phyloP scores from a whole-genome alignment of 2,888 invertebrate species.

The Clanis bilineata region DNA sequence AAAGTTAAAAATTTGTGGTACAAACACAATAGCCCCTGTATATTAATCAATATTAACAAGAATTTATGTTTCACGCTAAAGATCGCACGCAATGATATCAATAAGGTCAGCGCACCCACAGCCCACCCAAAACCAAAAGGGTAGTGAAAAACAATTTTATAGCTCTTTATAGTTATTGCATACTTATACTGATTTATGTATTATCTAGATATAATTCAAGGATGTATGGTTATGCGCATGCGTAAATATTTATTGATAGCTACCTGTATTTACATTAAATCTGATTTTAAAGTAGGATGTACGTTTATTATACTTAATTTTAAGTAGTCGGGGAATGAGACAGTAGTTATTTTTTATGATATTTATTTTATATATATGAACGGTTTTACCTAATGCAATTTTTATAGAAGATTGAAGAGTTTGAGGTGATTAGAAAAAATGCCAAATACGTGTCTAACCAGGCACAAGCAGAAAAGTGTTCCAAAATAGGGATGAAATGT shows the following conservation, averaged over 20 bases:
- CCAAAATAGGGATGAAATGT: no score
- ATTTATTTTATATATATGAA: no score
- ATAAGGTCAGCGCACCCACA: constrained; percentile 26
- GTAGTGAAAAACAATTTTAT: constrained; percentile 8
- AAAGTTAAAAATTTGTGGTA: constrained; percentile 13
- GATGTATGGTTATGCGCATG: not conserved
- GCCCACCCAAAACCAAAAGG: constrained; percentile 16
- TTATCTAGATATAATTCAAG: constrained; percentile 29
- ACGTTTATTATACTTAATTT: no score
- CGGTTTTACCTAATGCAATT: no score
- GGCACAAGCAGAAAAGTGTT: no score
- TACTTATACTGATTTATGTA: constrained; percentile 19
- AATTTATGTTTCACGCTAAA: constrained; percentile 27
- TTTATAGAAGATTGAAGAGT: no score
- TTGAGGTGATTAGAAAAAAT: no score
- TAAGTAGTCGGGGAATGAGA: no score
- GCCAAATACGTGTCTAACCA: no score
- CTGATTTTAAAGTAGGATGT: not conserved
- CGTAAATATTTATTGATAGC: constrained; percentile 11
- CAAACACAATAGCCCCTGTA: constrained; percentile 7
- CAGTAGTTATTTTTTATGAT: no score
- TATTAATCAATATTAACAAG: constrained; percentile 25
- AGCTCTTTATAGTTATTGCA: constrained; percentile 12
- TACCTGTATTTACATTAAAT: constrained; percentile 1
- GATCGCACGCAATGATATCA: constrained; percentile 22